Evolutionary conservation across 53 echinoderm and acorn worm species (phyloP).

Genomic region (Mesocentrotus franciscanus): DNA sequence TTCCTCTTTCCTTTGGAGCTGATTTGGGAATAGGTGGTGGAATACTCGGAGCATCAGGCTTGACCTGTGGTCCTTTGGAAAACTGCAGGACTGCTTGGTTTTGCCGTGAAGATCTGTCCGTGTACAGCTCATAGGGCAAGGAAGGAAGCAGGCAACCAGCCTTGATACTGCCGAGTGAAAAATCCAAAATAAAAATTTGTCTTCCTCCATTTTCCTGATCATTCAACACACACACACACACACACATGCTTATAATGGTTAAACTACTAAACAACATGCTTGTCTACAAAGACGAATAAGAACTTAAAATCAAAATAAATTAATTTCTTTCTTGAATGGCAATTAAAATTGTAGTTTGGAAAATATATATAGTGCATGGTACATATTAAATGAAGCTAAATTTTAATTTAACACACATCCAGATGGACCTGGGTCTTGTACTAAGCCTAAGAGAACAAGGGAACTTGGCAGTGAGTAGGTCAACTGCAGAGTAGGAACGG

Average conservation of each 20-base stretch:
- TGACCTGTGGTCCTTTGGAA: neutral
- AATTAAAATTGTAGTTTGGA: too few relatives aligned
- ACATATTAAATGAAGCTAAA: too few relatives aligned
- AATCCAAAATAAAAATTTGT: neutral
- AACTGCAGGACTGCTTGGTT: constrained; percentile 68
- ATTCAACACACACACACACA: neutral
- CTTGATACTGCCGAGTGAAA: constrained; percentile 77
- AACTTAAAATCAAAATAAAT: too few relatives aligned
- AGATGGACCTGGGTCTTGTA: too few relatives aligned
- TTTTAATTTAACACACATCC: too few relatives aligned
- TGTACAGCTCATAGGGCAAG: constrained; percentile 79
- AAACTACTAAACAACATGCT: too few relatives aligned
- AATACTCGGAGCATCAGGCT: neutral
- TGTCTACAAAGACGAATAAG: too few relatives aligned
- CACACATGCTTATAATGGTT: neutral
- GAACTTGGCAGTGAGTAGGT: too few relatives aligned
- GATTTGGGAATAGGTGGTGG: neutral
- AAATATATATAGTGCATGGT: too few relatives aligned
- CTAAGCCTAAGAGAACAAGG: too few relatives aligned
- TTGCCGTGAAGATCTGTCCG: constrained; percentile 70
- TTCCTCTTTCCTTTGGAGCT: neutral
- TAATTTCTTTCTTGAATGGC: too few relatives aligned
- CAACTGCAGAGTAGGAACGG: too few relatives aligned
- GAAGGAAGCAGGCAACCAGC: constrained; percentile 83
- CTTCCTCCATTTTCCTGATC: neutral